Percentiles rank a stretch among this genome's conserved stretches.
Evolutionary conservation across 2,113 vertebrate genomes (phyloP).

Genomic region (Melospiza georgiana): DNA sequence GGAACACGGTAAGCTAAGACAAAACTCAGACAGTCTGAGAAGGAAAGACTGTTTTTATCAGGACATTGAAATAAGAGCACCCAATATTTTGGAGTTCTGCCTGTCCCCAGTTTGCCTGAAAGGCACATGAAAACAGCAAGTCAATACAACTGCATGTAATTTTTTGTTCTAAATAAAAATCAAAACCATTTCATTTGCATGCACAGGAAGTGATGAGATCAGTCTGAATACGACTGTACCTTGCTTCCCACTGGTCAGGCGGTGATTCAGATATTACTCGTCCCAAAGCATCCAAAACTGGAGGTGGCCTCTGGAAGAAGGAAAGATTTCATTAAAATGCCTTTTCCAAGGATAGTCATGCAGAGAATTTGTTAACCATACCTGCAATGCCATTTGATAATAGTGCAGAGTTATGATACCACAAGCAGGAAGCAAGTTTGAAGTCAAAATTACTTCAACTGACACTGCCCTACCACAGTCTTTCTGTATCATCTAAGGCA

Average conservation of each 20-base stretch:
- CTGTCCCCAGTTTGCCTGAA: neutral
- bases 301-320: constrained; percentile 86
- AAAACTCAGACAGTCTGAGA: neutral
- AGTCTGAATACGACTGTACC: constrained; percentile 71
- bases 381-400: neutral
- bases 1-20: neutral
- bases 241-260: constrained; percentile 97
- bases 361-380: neutral
- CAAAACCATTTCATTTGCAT: neutral
- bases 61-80: neutral
- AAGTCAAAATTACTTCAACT: neutral
- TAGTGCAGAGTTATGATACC: neutral
- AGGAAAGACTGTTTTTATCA: neutral
- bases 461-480: neutral
- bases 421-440: neutral
- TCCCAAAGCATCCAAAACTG: constrained; percentile 93
- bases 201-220: neutral
- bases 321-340: neutral
- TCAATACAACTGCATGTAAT: neutral
- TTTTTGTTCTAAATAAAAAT: neutral
- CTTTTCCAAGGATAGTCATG: rapidly evolving
- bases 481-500: neutral
- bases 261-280: constrained; percentile 95
- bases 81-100: neutral
- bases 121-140: neutral